These are phyloP conservation scores for Aphrocallistes beatrix DNA, from an alignment of 37 sponge, comb jelly and placozoan species.

Conservation along the genomic window DNA sequence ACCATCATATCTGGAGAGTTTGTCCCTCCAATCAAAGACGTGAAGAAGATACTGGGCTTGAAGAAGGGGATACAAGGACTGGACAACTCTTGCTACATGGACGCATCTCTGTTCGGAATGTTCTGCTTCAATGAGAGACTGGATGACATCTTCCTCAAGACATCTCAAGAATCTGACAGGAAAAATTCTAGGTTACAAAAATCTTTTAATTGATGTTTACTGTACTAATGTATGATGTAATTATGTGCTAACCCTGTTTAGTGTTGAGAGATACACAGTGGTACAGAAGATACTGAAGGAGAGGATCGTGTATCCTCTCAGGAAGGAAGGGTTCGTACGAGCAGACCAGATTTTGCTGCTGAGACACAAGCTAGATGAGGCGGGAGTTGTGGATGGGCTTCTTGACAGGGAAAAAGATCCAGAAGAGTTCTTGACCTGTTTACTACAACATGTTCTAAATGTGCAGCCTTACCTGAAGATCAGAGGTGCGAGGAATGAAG, in stretches of 20 bases:
- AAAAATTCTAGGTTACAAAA: not conserved
- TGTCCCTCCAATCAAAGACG: not conserved
- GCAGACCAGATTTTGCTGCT: not conserved
- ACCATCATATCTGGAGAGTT: not conserved
- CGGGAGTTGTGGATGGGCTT: not conserved
- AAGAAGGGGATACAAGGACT: slow-evolving; percentile 83
- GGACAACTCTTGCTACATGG: slow-evolving; percentile 96
- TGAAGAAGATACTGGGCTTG: slow-evolving; percentile 2
- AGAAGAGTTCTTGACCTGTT: not conserved
- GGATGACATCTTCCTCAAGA: slow-evolving; percentile 47
- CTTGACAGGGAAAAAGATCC: not conserved
- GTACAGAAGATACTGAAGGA: not conserved
- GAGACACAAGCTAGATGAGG: not conserved
- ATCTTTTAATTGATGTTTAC: too few relatives aligned
- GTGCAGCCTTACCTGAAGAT: slow-evolving; percentile 3
- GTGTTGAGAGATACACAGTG: not conserved
- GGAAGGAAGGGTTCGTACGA: not conserved
- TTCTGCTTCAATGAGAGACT: slow-evolving; percentile 63
- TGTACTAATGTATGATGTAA: too few relatives aligned
- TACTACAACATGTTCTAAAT: not conserved
- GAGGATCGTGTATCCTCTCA: not conserved
- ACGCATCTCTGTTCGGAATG: slow-evolving; percentile 87
- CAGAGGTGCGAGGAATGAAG: not conserved
- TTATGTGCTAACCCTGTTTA: too few relatives aligned
- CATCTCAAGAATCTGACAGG: not conserved